Evolutionary conservation across 2,113 vertebrate species (phyloP).

Genomic region (Stercorarius parasiticus): DNA sequence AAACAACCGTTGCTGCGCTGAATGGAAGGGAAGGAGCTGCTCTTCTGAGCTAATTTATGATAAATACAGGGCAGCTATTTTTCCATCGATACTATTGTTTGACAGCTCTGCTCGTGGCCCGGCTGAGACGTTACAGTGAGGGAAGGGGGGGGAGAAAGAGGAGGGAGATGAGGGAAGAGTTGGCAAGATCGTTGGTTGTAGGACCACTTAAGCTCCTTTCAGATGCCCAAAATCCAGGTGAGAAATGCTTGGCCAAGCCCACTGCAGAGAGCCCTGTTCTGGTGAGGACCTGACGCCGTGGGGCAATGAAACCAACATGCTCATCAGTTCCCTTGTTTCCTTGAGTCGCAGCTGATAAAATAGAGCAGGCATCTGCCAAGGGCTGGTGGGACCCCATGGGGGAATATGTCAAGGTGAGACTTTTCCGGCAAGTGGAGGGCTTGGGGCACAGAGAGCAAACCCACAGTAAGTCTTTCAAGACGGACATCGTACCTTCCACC

Average conservation of each 20-base stretch:
- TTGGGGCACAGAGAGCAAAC: neutral
- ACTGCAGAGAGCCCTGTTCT: neutral
- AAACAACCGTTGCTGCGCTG: neutral
- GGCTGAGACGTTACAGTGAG: neutral
- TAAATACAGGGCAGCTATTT: slow-evolving; percentile 1
- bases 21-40: neutral
- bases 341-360: neutral
- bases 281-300: rapidly evolving
- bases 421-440: neutral
- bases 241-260: rapidly evolving
- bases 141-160: neutral
- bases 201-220: neutral
- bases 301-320: neutral
- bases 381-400: neutral
- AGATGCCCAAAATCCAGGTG: neutral
- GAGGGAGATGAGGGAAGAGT: neutral
- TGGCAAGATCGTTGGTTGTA: neutral
- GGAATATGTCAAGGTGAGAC: neutral
- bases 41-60: neutral
- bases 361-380: neutral
- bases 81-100: neutral
- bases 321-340: neutral
- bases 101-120: neutral
- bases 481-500: rapidly evolving
- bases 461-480: neutral